A percentile compares a stretch with the other conserved stretches of the same genome.
Evolutionary conservation across 2,113 vertebrate species (phyloP).

Genomic region (Rissa tridactyla): DNA sequence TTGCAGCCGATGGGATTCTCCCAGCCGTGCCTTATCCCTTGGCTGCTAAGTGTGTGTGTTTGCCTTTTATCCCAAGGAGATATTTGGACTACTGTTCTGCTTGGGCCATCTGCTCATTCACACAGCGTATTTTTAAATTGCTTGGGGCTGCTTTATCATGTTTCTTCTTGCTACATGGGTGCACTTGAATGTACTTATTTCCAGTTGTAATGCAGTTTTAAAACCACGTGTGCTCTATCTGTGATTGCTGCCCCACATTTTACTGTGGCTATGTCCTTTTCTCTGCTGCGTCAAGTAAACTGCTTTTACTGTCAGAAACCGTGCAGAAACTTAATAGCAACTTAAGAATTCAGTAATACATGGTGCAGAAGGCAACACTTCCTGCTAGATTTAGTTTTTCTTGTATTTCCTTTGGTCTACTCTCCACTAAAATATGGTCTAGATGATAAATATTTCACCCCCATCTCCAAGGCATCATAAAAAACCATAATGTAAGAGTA

Average conservation of each 20-base stretch:
- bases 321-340: background rate
- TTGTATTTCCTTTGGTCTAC: background rate
- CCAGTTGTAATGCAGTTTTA: background rate
- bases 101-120: background rate
- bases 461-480: background rate
- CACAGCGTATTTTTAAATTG: background rate
- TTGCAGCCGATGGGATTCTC: background rate
- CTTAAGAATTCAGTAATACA: background rate
- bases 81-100: background rate
- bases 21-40: background rate
- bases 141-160: background rate
- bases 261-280: background rate
- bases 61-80: background rate
- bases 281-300: background rate
- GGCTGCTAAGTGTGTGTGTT: background rate
- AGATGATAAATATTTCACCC: background rate
- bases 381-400: background rate
- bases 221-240: background rate
- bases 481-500: background rate
- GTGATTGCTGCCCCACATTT: rapidly evolving
- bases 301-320: background rate
- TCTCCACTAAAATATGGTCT: background rate
- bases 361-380: background rate
- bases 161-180: background rate
- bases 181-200: background rate